phyloP scores from a whole-genome alignment of 2,113 vertebrate genomes.

The Pollachius pollachius region DNA sequence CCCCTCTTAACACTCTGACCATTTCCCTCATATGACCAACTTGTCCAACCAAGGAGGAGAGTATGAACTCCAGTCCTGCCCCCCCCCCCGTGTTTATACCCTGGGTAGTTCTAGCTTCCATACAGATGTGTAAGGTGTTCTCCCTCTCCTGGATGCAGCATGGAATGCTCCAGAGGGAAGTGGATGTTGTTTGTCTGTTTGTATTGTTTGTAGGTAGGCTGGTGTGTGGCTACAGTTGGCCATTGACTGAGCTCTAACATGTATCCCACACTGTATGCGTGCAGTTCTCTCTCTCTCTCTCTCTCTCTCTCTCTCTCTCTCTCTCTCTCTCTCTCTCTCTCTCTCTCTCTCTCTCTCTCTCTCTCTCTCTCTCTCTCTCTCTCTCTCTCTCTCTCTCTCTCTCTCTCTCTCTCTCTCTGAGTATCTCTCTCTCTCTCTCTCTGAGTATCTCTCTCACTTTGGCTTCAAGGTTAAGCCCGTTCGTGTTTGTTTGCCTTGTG shows the following conservation, averaged over 20 bases:
- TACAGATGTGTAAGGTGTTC: too few species aligned
- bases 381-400: too few species aligned
- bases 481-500: too few species aligned
- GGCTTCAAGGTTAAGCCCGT: too few species aligned
- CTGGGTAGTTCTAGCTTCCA: background rate
- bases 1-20: too few species aligned
- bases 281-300: background rate
- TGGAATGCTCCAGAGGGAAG: constrained; percentile 28
- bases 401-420: background rate
- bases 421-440: background rate
- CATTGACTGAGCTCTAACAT: constrained; percentile 8
- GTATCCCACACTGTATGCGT: background rate
- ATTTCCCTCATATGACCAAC: constrained; percentile 22
- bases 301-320: background rate
- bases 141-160: constrained; percentile 34
- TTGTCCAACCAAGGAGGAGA: constrained; percentile 5
- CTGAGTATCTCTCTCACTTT: background rate
- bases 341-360: too few species aligned
- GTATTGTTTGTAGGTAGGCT: background rate
- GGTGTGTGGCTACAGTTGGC: background rate
- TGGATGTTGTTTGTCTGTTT: constrained; percentile 6
- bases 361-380: too few species aligned
- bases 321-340: too few species aligned
- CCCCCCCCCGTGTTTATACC: background rate
- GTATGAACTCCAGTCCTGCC: too few species aligned